phyloP scores from a whole-genome alignment of 2,888 invertebrate genomes.

The Ormyrus rosae region DNA sequence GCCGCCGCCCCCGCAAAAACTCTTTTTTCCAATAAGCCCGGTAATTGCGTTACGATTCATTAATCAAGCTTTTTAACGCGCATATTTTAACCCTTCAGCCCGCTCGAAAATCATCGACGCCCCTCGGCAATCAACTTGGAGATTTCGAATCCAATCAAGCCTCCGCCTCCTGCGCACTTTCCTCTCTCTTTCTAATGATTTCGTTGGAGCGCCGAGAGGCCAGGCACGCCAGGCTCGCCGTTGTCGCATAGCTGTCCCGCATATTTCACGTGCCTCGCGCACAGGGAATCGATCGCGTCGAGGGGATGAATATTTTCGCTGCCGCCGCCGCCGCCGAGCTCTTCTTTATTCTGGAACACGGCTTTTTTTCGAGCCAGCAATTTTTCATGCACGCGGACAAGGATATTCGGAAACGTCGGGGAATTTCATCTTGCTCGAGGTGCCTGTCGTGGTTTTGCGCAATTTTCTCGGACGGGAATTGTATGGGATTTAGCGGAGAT shows the following conservation, averaged over 20 bases:
- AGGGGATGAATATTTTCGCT: slow-evolving; percentile 51
- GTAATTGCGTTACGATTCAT: slow-evolving; percentile 7
- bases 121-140: slow-evolving; percentile 40
- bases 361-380: slow-evolving; percentile 5
- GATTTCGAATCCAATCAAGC: slow-evolving; percentile 52
- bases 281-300: background rate
- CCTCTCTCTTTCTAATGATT: slow-evolving; percentile 40
- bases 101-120: slow-evolving; percentile 4
- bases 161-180: slow-evolving; percentile 26
- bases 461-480: no score
- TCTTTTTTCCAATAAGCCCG: background rate
- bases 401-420: background rate
- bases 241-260: slow-evolving; percentile 50
- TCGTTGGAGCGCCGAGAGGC: slow-evolving; percentile 32
- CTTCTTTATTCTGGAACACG: background rate
- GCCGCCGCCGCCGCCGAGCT: background rate
- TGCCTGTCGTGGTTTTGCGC: no score
- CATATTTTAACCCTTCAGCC: slow-evolving; percentile 36
- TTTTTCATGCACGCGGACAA: slow-evolving; percentile 4
- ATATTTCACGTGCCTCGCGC: slow-evolving; percentile 45
- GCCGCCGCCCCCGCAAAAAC: background rate
- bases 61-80: slow-evolving; percentile 12
- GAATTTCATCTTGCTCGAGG: slow-evolving; percentile 14
- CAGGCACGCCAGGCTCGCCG: slow-evolving; percentile 25
- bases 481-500: no score